phyloP scores from a whole-genome alignment of 2,113 vertebrate species.

The Pristiophorus japonicus region DNA sequence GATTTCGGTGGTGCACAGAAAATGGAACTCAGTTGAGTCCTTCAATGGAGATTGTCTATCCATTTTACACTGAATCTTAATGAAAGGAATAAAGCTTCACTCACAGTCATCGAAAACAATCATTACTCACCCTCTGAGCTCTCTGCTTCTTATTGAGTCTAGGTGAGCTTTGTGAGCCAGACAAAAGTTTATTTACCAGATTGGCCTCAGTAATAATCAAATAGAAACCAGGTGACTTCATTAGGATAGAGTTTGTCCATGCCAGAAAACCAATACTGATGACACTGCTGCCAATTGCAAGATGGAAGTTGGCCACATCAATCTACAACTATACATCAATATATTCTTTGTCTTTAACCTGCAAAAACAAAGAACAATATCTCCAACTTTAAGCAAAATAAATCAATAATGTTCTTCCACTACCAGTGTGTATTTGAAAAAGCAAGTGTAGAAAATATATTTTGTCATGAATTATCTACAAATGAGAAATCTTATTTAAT shows the following conservation, averaged over 20 bases:
- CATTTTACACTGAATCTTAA: neutral
- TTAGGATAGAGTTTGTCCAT: neutral
- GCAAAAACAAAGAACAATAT: neutral
- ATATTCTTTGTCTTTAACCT: constrained; percentile 6
- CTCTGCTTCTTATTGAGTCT: constrained; percentile 1
- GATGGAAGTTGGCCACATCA: neutral
- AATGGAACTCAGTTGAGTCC: neutral
- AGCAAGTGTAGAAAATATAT: neutral
- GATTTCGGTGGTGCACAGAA: neutral
- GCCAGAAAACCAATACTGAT: constrained; percentile 21
- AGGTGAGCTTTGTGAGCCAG: neutral
- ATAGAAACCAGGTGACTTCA: neutral
- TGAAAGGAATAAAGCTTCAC: neutral
- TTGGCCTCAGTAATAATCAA: constrained; percentile 30
- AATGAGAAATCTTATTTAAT: neutral
- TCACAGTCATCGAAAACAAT: constrained; percentile 3
- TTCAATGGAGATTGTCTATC: neutral
- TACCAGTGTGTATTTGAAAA: neutral
- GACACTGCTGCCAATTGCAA: neutral
- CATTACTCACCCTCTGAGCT: constrained; percentile 30
- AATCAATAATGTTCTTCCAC: neutral
- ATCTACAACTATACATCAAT: neutral
- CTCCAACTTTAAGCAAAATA: neutral
- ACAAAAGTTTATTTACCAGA: constrained; percentile 7
- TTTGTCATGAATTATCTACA: neutral